Evolutionary conservation across 2,888 invertebrate genomes (phyloP).

Genomic region (Cecidostiba fungosa): DNA sequence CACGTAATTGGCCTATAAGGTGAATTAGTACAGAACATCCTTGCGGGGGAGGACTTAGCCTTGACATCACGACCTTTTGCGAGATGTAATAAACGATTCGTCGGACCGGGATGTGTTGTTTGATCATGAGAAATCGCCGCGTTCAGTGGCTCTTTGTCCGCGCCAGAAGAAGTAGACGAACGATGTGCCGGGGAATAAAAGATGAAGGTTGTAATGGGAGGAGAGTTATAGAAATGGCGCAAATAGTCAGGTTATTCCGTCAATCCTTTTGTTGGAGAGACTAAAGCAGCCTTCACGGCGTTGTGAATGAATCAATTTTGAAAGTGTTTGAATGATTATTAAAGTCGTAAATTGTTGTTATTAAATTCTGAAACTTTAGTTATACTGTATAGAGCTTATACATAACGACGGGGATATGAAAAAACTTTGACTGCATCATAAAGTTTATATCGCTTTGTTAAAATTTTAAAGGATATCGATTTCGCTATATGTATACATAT

Average conservation of each 20-base stretch:
- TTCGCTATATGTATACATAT: background rate
- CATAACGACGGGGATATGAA: background rate
- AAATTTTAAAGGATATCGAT: background rate
- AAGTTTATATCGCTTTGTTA: background rate
- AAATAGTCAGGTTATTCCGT: no score
- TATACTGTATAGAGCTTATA: background rate
- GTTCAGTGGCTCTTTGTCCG: background rate
- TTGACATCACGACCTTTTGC: background rate
- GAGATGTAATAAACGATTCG: conserved; percentile 14
- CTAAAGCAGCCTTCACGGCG: background rate
- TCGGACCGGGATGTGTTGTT: background rate
- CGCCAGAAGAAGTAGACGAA: background rate
- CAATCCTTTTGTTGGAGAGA: no score
- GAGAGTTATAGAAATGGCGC: background rate
- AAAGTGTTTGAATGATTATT: background rate
- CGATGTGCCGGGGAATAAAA: background rate
- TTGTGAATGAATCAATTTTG: background rate
- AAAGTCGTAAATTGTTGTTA: background rate
- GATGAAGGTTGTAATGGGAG: background rate
- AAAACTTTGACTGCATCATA: background rate
- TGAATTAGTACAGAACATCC: conserved; percentile 35
- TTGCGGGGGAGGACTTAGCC: background rate
- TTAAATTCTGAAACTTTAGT: background rate
- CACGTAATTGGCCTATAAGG: background rate
- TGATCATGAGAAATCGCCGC: conserved; percentile 31